phyloP scores from a whole-genome alignment of 2,797 vertebrate species.

The Eulemur coronatus region DNA sequence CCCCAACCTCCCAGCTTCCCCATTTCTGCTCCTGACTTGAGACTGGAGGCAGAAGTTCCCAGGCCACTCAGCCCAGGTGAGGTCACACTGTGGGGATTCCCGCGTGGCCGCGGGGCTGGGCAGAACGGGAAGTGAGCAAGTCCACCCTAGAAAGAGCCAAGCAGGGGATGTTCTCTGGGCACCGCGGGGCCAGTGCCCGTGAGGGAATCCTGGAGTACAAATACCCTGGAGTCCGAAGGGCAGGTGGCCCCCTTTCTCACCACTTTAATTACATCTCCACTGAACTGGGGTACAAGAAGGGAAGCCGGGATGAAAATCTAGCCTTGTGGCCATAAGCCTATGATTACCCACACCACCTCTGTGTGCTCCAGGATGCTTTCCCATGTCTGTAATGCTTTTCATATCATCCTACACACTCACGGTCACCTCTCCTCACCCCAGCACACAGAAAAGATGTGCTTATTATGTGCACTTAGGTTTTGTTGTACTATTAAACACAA shows the following conservation, averaged over 20 bases:
- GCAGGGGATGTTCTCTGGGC: background rate
- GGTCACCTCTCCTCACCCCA: slow-evolving; percentile 64
- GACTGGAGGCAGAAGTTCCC: slow-evolving; percentile 36
- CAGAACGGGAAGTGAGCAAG: slow-evolving; percentile 11
- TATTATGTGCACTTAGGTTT: background rate
- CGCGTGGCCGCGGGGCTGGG: background rate
- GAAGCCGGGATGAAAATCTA: slow-evolving; percentile 8
- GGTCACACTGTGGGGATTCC: slow-evolving; percentile 38
- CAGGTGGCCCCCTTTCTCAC: background rate
- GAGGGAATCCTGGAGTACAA: background rate
- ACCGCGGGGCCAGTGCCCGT: background rate
- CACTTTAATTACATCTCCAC: background rate
- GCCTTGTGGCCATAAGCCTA: slow-evolving; percentile 50
- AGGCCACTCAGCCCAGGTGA: slow-evolving; percentile 33
- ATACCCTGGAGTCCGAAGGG: background rate
- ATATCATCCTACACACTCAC: slow-evolving; percentile 59
- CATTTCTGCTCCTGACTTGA: slow-evolving; percentile 29
- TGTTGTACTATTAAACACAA: slow-evolving; percentile 38
- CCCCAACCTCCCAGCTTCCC: background rate
- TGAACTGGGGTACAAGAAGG: background rate
- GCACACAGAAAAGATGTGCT: slow-evolving; percentile 4
- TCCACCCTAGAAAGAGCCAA: background rate
- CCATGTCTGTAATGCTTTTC: slow-evolving; percentile 71
- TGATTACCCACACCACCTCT: slow-evolving; percentile 59
- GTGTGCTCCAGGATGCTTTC: slow-evolving; percentile 71